phyloP scores from a whole-genome alignment of 2,888 invertebrate species.

The Dione juno region DNA sequence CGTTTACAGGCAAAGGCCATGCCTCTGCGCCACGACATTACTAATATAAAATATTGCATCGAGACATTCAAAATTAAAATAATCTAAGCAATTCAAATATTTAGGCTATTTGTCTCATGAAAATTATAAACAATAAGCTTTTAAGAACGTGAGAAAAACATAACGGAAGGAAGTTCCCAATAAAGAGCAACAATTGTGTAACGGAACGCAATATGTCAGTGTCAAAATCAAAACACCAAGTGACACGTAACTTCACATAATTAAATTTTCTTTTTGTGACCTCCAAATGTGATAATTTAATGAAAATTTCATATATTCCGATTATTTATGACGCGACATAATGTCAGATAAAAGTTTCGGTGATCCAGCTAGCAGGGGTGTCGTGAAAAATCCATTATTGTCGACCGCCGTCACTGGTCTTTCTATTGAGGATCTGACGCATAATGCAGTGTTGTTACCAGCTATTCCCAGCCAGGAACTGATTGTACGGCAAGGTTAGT shows the following conservation, averaged over 20 bases:
- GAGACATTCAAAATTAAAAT: too few species aligned
- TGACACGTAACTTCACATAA: constrained; percentile 82
- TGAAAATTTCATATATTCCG: constrained; percentile 67
- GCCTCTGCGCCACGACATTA: too few species aligned
- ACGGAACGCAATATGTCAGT: constrained; percentile 46
- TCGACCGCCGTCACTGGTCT: constrained; percentile 89
- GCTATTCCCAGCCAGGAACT: constrained; percentile 76
- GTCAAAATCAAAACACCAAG: constrained; percentile 74
- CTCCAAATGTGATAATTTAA: constrained; percentile 79
- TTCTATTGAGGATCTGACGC: constrained; percentile 88
- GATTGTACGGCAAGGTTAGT: constrained; percentile 74
- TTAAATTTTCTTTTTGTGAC: constrained; percentile 79
- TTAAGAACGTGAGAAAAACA: not conserved
- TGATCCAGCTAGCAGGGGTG: constrained; percentile 70
- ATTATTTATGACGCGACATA: constrained; percentile 56
- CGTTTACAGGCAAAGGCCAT: too few species aligned
- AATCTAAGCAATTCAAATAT: too few species aligned
- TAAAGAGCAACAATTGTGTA: constrained; percentile 34
- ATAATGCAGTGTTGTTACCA: constrained; percentile 88
- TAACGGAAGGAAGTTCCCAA: constrained; percentile 34
- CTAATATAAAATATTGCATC: too few species aligned
- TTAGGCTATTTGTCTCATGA: not conserved
- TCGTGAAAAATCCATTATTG: constrained; percentile 87
- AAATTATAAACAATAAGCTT: not conserved
- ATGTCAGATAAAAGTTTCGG: constrained; percentile 81